Evolutionary conservation across 2,797 vertebrate species (phyloP).

Genomic region (Meda fulgida): DNA sequence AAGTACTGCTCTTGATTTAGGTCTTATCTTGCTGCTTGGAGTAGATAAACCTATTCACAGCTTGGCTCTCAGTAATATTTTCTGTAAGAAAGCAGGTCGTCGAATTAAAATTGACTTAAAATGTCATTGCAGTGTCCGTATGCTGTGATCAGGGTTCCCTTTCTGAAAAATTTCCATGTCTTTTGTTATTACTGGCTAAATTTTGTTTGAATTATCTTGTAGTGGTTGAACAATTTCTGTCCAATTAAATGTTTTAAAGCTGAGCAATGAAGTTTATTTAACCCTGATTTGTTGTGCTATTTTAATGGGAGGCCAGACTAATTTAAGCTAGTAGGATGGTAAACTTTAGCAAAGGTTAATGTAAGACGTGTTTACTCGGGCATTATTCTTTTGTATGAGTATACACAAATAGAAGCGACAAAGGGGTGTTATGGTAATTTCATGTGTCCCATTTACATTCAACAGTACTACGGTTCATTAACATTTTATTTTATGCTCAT

Average conservation of each 20-base stretch:
- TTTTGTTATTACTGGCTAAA: background rate
- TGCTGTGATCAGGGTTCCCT: too few relatives aligned
- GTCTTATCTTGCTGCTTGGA: background rate
- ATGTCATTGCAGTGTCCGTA: background rate
- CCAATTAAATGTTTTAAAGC: background rate
- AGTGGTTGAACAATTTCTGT: background rate
- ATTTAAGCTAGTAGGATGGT: background rate
- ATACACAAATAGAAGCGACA: background rate
- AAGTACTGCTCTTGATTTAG: background rate
- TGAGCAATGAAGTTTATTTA: background rate
- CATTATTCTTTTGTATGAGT: background rate
- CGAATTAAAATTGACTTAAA: background rate
- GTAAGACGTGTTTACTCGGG: background rate
- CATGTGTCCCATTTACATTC: background rate
- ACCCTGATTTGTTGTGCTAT: background rate
- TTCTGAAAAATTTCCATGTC: too few relatives aligned
- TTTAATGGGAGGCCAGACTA: background rate
- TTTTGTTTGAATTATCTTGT: background rate
- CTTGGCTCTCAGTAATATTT: background rate
- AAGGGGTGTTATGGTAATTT: background rate
- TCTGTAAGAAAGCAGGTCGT: background rate
- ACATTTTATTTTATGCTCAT: background rate
- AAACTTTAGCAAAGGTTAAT: slow-evolving; percentile 1
- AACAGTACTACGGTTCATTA: background rate
- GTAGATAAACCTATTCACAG: background rate